Evolutionary conservation across 2,797 vertebrate genomes (phyloP).

Genomic region (Alauda arvensis): DNA sequence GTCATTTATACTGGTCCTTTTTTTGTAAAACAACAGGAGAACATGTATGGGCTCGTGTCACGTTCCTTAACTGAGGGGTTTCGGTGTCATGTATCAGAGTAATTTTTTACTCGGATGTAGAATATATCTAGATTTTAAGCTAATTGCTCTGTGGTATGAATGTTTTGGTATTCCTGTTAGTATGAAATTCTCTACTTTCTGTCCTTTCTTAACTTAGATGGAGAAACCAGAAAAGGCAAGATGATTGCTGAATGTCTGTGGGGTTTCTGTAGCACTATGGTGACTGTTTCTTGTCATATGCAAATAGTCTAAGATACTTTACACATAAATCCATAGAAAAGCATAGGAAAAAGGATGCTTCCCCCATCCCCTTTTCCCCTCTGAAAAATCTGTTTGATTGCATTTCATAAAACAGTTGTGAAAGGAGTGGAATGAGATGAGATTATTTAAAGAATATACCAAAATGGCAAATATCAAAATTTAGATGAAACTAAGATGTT

Average conservation of each 20-base stretch:
- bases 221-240: background rate
- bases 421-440: background rate
- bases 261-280: background rate
- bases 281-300: background rate
- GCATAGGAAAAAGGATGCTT: background rate
- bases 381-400: background rate
- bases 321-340: background rate
- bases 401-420: slow-evolving; percentile 2
- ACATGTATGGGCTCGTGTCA: background rate
- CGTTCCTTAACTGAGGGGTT: background rate
- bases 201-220: background rate
- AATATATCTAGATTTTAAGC: background rate
- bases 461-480: slow-evolving; percentile 48
- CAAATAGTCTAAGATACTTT: background rate
- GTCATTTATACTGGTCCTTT: background rate
- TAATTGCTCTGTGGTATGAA: background rate
- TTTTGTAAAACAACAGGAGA: background rate
- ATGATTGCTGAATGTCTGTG: background rate
- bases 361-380: fast-evolving
- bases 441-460: slow-evolving; percentile 11
- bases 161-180: background rate
- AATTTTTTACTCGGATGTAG: background rate
- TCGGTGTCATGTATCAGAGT: background rate
- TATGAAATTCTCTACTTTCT: background rate
- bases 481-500: slow-evolving; percentile 47